Evolutionary conservation across 2,888 invertebrate species (phyloP), one percentile per base, ranked within the genome.

Genomic region (Nebria salina): DNA sequence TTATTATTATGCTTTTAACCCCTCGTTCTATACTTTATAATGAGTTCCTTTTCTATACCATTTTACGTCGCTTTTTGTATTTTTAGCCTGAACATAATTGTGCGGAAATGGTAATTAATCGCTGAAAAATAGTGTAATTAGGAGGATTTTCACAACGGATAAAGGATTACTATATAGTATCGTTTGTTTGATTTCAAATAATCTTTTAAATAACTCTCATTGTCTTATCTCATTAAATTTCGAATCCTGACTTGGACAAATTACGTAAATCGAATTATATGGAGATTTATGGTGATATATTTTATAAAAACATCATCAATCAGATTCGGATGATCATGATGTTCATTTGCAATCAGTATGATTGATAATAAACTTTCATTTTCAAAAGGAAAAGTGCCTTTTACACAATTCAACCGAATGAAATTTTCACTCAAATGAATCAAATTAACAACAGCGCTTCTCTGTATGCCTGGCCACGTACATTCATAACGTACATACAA

Each of bases 1-100:
- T 54, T 54, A 54, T 3, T 54, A 54, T 54, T 34, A 34, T 34
- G 64, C 72, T 77, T 72, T 41, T 77, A 77, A 72, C 77, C 54
- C 54, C 13, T 11, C 54, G 54, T 13, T 3, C 54, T 54, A 13
- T 13, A 54, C 54, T 54, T 54, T 54, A 54, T 54, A 54, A 54
- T 54, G 54, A 54, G 54, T 54, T 54, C 54, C 54, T 54, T 54
- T 54, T 54, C 43, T 43, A 20, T 34, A 34, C 34, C 2, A 34
- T 34, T 34, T 34, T 34, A 5, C 54, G 54, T 13, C 54, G 54
- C 54, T 54, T 54, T 54, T 54, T 54, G 13, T 13, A 8, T 13
- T 54, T 6, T 54, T 54, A 54, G 2, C 13, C 9, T 43, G 43
- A 8, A 8, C 9, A 43, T 43, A 8, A 43, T 8, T 43, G 54